Conservation (phyloP, 1,140 invertebrate genomes). For the Mercenaria mercenaria region DNA sequence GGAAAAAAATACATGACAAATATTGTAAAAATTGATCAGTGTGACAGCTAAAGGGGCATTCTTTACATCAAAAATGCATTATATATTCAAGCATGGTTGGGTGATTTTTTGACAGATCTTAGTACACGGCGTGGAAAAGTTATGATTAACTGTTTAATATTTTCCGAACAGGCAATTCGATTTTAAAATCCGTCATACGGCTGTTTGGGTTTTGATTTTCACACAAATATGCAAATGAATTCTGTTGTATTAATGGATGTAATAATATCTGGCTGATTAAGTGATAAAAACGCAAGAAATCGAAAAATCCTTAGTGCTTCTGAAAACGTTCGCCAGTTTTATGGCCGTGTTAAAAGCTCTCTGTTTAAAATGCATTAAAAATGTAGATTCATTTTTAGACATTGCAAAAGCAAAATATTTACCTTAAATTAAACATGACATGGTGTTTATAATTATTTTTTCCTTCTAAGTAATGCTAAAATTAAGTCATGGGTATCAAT, state of each 20-base stretch:
- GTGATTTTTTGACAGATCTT: neutral
- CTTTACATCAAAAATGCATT: neutral
- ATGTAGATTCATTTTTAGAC: too few relatives aligned
- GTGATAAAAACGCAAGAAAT: neutral
- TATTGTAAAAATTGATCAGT: neutral
- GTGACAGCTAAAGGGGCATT: conserved; percentile 12
- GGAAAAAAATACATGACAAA: too few relatives aligned
- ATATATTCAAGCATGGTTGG: neutral
- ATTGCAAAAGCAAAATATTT: too few relatives aligned
- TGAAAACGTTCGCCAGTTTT: too few relatives aligned
- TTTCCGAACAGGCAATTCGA: neutral
- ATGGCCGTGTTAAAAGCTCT: too few relatives aligned
- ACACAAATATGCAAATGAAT: neutral
- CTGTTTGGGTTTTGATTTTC: neutral
- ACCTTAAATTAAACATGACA: too few relatives aligned
- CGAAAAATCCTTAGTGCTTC: neutral
- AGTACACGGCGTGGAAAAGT: neutral
- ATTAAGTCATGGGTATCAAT: too few relatives aligned
- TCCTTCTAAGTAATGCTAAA: too few relatives aligned
- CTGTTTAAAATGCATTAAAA: too few relatives aligned
- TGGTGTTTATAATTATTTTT: too few relatives aligned
- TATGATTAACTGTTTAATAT: conserved; percentile 11
- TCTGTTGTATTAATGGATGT: too few relatives aligned
- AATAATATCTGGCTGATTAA: neutral
- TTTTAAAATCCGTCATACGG: neutral